Conservation (phyloP, 2,888 invertebrate genomes). For the Scaptomyza caliginosa region DNA sequence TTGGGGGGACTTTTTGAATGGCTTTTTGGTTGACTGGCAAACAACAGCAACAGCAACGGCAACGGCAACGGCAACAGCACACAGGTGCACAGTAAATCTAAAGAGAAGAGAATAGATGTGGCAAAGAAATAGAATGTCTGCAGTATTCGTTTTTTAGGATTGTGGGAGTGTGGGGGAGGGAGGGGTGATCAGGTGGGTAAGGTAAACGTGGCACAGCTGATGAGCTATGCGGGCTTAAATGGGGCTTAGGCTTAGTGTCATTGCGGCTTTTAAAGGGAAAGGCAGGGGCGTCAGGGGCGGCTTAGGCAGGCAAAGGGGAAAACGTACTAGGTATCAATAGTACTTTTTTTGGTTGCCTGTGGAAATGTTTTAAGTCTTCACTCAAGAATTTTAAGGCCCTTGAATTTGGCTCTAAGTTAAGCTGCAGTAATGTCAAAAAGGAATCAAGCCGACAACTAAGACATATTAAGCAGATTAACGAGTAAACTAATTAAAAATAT, state of each 20-base stretch:
- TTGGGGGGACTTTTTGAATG: constrained; percentile 58
- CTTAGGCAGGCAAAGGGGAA: background rate
- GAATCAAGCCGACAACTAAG: background rate
- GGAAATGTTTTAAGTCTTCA: constrained; percentile 8
- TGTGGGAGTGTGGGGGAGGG: background rate
- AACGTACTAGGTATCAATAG: constrained; percentile 16
- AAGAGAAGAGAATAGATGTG: background rate
- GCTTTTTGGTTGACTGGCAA: constrained; percentile 66
- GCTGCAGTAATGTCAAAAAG: background rate
- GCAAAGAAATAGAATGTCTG: background rate
- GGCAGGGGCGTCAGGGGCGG: background rate
- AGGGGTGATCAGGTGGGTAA: background rate
- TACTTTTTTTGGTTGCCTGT: background rate
- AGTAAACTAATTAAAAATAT: background rate
- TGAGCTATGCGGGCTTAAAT: constrained; percentile 33
- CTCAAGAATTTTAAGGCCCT: background rate
- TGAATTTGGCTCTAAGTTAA: constrained; percentile 6
- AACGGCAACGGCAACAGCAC: too few relatives aligned
- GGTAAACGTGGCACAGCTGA: background rate
- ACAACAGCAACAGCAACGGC: background rate
- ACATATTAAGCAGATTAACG: too few relatives aligned
- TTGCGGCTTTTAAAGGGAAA: constrained; percentile 4
- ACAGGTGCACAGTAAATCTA: constrained; percentile 7
- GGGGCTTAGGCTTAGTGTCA: constrained; percentile 21
- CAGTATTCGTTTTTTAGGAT: constrained; percentile 17